Base-by-base conservation (phyloP, 2,888 invertebrate genomes). In the Andrena minutula region DNA sequence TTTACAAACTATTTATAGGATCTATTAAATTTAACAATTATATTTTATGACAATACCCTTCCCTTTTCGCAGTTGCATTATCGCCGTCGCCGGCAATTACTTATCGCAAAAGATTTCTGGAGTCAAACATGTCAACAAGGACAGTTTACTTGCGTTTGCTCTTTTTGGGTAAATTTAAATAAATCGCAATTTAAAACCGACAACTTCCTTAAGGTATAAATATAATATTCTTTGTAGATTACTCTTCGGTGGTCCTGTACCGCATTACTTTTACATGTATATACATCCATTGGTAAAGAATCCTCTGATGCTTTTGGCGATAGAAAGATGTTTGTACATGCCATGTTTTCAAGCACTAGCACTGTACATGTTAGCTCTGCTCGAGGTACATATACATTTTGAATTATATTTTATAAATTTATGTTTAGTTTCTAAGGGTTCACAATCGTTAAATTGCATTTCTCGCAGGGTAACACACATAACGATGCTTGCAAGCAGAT, bases 191-290 rank as follows among this genome's bases (percentile, higher is more conserved):
- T 28, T 30, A 4, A n/a, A 60, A 41, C 56, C 58, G 30, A 41
- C 8, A 32, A 20, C 8, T 26, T 49, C 49, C 5, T 35, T 7
- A 6, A 28, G 2, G 4, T 10, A 12, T 26, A 49, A 6, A 16
- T 47, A 16, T 10, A 16, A 49, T 60, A 68, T 35, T 69, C 61
- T 49, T 72, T 63, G 0, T 94, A 97, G 97, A 65, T 94, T 97
- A 61, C 90, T 97, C n/a, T 97, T 97, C 93, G 97, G 97, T 73
- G 97, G 97, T 35, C 95, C 96, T 1, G 94, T 97, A 3, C 97
- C 97, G 0, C 97, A 97, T 93, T 97, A 96, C 91, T 97, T 97
- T 93, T 97, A 97, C 90, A 95, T 96, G 89, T 90, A 88, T 64
- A 68, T 91, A 60, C 83, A 83, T 53, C 79, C 82, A 1, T 72